Conservation (phyloP, 2,888 invertebrate genomes). For the Tipula unca region DNA sequence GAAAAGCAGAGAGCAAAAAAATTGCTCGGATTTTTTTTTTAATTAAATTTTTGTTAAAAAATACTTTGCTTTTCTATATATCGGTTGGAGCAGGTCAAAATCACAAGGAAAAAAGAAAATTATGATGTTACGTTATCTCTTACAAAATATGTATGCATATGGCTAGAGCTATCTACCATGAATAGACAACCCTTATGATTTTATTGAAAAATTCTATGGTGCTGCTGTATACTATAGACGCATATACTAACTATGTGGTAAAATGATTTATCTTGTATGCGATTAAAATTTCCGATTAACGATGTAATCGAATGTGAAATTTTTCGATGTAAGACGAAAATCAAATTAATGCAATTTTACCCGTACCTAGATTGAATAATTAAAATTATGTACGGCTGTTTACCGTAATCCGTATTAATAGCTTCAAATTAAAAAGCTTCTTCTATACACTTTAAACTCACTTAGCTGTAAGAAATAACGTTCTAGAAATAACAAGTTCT, state of each 20-base stretch:
- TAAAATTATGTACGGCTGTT: no score
- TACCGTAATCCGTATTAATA: no score
- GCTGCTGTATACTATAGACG: background rate
- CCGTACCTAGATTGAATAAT: no score
- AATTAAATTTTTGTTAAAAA: background rate
- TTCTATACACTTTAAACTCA: no score
- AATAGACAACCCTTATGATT: background rate
- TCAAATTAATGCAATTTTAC: background rate
- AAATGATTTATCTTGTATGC: background rate
- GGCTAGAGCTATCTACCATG: background rate
- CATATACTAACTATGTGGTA: no score
- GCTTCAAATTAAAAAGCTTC: no score
- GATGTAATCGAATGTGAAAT: background rate
- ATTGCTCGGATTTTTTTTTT: background rate
- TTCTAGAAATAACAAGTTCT: no score
- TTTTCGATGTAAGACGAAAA: background rate
- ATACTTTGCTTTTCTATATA: background rate
- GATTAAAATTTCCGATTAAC: conserved; percentile 8
- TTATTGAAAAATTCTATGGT: background rate
- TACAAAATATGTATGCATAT: no score
- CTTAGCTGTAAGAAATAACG: no score
- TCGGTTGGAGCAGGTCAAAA: background rate
- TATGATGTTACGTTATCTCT: background rate
- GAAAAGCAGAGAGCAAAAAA: background rate
- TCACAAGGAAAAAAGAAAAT: background rate